Percentiles rank a stretch among this genome's conserved stretches.
These are phyloP conservation scores for Rhopilema esculentum DNA, from an alignment of 30 jellyfish, hydroid and myxozoan species.

Conservation along the genomic window DNA sequence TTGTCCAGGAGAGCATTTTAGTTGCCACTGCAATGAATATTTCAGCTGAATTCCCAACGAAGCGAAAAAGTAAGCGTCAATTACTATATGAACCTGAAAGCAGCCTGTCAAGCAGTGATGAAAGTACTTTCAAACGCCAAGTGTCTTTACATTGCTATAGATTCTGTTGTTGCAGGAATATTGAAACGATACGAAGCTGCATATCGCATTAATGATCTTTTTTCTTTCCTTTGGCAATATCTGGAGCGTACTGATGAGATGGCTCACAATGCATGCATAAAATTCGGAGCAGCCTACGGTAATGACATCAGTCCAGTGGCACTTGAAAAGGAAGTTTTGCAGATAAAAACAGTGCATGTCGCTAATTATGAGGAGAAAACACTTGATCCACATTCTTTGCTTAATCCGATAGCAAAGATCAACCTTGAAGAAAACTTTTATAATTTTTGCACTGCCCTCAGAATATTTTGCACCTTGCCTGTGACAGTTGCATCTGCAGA, in stretches of 20 bases:
- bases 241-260: too few species aligned
- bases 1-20: conserved; percentile 55
- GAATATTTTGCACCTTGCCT: conserved; percentile 68
- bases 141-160: conserved; percentile 22
- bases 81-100: conserved; percentile 40
- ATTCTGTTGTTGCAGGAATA: conserved; percentile 61
- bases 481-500: conserved; percentile 81
- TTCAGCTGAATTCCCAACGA: conserved; percentile 39
- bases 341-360: conserved; percentile 45
- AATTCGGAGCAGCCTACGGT: conserved; percentile 28
- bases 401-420: conserved; percentile 28
- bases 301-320: conserved; percentile 56
- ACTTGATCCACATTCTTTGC: conserved; percentile 62
- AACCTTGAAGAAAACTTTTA: conserved; percentile 56
- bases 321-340: conserved; percentile 58
- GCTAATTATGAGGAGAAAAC: conserved; percentile 55
- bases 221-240: conserved; percentile 49
- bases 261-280: conserved; percentile 44
- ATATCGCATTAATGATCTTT: conserved; percentile 36
- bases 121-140: conserved; percentile 25
- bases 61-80: conserved; percentile 41
- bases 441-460: conserved; percentile 62
- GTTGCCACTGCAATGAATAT: conserved; percentile 53
- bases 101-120: conserved; percentile 47
- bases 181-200: conserved; percentile 59